Percentiles rank a stretch among this genome's conserved stretches.
These are phyloP conservation scores for Agraylea sexmaculata DNA, from an alignment of 1,140 invertebrate genomes.

Conservation along the genomic window DNA sequence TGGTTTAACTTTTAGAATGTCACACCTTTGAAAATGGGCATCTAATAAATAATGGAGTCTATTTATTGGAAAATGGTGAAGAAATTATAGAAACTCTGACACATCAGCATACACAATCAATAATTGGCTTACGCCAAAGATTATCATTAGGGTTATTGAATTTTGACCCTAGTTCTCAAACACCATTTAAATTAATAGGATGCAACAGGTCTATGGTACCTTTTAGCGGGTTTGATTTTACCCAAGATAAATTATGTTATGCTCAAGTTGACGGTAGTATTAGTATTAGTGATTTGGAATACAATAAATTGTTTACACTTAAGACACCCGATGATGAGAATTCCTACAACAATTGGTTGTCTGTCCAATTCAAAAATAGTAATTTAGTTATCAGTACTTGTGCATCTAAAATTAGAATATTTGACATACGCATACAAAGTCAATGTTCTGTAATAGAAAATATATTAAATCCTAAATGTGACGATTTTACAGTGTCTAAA, in stretches of 20 bases:
- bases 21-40: too few species aligned
- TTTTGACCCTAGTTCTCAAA: too few species aligned
- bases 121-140: too few species aligned
- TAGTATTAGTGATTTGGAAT: slow-evolving; percentile 7
- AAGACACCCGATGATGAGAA: background rate
- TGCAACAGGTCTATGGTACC: too few species aligned
- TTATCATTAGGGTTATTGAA: too few species aligned
- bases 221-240: slow-evolving; percentile 12
- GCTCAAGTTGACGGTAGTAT: slow-evolving; percentile 7
- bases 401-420: slow-evolving; percentile 6
- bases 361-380: slow-evolving; percentile 8
- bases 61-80: too few species aligned
- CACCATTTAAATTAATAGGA: too few species aligned
- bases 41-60: too few species aligned
- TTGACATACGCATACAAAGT: slow-evolving; percentile 9
- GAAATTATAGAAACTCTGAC: too few species aligned
- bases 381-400: slow-evolving; percentile 10
- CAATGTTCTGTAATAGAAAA: background rate
- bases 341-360: slow-evolving; percentile 13
- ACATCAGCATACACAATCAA: too few species aligned
- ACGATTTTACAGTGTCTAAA: slow-evolving; percentile 12
- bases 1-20: too few species aligned
- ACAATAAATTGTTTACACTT: slow-evolving; percentile 2
- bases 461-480: slow-evolving; percentile 8
- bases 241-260: too few species aligned